Conservation (phyloP, 2,797 vertebrate genomes). For the Megaceryle alcyon region DNA sequence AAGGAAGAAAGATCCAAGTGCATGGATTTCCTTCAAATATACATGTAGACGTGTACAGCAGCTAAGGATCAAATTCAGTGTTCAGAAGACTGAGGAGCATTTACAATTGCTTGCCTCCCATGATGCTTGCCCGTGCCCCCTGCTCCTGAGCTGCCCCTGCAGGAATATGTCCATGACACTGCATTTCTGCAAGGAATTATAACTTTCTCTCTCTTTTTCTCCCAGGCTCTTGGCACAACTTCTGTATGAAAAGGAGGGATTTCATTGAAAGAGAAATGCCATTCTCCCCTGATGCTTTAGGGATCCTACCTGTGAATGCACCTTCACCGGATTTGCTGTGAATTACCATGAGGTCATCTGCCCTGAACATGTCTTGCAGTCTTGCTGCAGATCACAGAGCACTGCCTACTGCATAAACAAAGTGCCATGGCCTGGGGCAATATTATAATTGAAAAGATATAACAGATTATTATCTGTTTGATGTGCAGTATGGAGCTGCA, state of each 20-base stretch:
- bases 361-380: background rate
- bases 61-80: background rate
- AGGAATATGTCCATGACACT: fast-evolving
- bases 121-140: fast-evolving
- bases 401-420: constrained; percentile 26
- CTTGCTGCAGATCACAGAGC: constrained; percentile 33
- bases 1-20: background rate
- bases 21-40: constrained; percentile 48
- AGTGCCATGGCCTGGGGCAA: constrained; percentile 24
- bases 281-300: background rate
- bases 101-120: background rate
- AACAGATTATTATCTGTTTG: constrained; percentile 43
- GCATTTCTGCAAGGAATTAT: background rate
- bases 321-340: background rate
- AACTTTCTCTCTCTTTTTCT: background rate
- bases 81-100: background rate
- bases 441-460: constrained; percentile 66
- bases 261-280: background rate
- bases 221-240: background rate
- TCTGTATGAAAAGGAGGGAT: background rate
- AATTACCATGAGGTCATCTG: background rate
- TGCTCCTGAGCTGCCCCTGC: background rate
- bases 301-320: background rate
- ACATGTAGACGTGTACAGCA: background rate
- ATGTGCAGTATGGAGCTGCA: constrained; percentile 18